A percentile compares a stretch with the other conserved stretches of the same genome.
Conservation (phyloP, 2,888 invertebrate genomes). For the Xestobium rufovillosum region DNA sequence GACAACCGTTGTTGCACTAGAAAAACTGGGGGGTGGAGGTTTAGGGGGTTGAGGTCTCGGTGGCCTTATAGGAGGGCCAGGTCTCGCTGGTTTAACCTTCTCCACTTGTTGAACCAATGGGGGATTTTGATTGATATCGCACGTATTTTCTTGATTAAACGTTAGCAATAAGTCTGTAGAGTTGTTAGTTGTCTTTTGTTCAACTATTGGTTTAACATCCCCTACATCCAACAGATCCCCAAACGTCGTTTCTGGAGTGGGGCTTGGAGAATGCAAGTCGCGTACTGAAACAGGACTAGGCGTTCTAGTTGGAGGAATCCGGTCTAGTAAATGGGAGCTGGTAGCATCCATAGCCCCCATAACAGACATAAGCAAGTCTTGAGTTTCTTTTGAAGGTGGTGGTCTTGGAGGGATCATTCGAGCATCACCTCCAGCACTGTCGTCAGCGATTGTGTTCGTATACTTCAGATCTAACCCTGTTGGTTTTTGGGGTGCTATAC, state of each 20-base stretch:
- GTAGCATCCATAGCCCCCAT: conserved; percentile 86
- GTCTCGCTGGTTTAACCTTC: conserved; percentile 43
- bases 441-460: conserved; percentile 32
- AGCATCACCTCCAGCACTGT: conserved; percentile 22
- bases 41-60: conserved; percentile 33
- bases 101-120: conserved; percentile 36
- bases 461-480: conserved; percentile 41
- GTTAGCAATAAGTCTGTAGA: no score
- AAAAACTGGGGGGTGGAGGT: conserved; percentile 26
- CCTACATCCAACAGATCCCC: conserved; percentile 59
- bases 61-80: conserved; percentile 27
- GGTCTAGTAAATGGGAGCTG: conserved; percentile 73
- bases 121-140: conserved; percentile 44
- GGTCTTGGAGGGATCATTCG: conserved; percentile 40
- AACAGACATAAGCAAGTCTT: conserved; percentile 76
- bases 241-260: conserved; percentile 62
- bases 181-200: conserved; percentile 5
- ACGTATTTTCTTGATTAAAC: conserved; percentile 26
- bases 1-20: no score
- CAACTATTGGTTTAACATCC: conserved; percentile 31
- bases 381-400: conserved; percentile 69
- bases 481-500: conserved; percentile 37
- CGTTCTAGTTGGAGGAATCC: conserved; percentile 76
- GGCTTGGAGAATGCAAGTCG: conserved; percentile 76
- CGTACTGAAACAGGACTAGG: conserved; percentile 81